Conservation (phyloP, 2,797 vertebrate genomes). For the Liparis tanakae region DNA sequence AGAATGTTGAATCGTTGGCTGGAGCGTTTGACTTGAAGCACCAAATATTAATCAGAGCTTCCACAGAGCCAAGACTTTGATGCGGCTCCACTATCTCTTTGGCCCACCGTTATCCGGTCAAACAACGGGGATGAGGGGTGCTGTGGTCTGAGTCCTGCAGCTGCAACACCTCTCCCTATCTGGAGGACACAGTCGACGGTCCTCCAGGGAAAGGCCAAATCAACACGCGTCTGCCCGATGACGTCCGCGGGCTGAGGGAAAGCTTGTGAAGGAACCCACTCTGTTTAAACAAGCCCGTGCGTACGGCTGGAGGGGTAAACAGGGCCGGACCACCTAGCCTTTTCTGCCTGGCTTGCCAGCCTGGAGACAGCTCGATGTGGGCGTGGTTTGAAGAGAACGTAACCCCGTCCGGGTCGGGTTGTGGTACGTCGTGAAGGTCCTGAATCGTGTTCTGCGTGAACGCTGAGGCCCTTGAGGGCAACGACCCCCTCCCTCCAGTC, state of each 20-base stretch:
- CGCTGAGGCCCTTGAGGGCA: constrained; percentile 17
- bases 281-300: constrained; percentile 80
- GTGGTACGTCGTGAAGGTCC: constrained; percentile 6
- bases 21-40: constrained; percentile 16
- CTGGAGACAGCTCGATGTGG: constrained; percentile 43
- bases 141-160: constrained; percentile 54
- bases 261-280: constrained; percentile 75
- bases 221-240: constrained; percentile 66
- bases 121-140: constrained; percentile 51
- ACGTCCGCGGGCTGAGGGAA: constrained; percentile 67
- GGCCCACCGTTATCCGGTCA: constrained; percentile 57
- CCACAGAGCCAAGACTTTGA: constrained; percentile 44
- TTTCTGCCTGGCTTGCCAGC: constrained; percentile 55
- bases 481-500: constrained; percentile 19
- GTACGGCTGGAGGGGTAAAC: constrained; percentile 75
- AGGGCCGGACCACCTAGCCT: constrained; percentile 82
- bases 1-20: constrained; percentile 58
- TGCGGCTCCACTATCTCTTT: constrained; percentile 44
- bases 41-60: constrained; percentile 47
- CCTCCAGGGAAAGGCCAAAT: constrained; percentile 69
- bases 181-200: constrained; percentile 50
- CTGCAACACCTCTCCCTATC: constrained; percentile 45
- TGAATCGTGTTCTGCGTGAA: constrained; percentile 24
- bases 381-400: not conserved
- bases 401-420: constrained; percentile 6